Evolutionary conservation across 2,113 vertebrate genomes (phyloP).

Genomic region (Tetraodon nigroviridis): DNA sequence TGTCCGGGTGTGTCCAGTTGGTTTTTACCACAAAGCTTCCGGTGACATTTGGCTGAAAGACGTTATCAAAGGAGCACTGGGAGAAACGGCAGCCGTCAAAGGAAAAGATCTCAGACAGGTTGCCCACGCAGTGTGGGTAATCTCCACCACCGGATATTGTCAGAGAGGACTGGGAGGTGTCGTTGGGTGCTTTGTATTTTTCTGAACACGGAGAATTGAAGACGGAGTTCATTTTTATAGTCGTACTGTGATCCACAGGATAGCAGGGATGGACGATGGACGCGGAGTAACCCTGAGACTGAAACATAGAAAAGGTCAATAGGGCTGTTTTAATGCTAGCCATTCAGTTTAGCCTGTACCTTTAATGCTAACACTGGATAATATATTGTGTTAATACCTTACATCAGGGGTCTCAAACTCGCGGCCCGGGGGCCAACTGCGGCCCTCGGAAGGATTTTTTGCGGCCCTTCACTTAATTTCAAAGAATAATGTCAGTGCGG

Average conservation of each 20-base stretch:
- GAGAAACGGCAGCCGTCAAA: slow-evolving; percentile 65
- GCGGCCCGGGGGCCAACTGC: too few species aligned
- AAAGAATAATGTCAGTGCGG: too few species aligned
- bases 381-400: too few species aligned
- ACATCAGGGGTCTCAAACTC: too few species aligned
- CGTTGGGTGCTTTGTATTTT: slow-evolving; percentile 48
- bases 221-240: slow-evolving; percentile 38
- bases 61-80: slow-evolving; percentile 72
- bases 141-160: slow-evolving; percentile 61
- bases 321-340: not conserved
- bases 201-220: slow-evolving; percentile 70
- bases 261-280: slow-evolving; percentile 69
- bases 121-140: slow-evolving; percentile 65
- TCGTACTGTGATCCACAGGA: slow-evolving; percentile 46
- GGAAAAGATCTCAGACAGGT: slow-evolving; percentile 67
- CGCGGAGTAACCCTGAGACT: slow-evolving; percentile 56
- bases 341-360: not conserved
- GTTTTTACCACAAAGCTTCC: slow-evolving; percentile 70
- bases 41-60: slow-evolving; percentile 73
- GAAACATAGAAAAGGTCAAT: not conserved
- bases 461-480: too few species aligned
- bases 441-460: too few species aligned
- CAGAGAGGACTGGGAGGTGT: slow-evolving; percentile 30
- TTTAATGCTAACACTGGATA: too few species aligned
- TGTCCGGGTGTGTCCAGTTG: not conserved